Evolutionary conservation across 1,140 invertebrate species (phyloP).

Genomic region (Lasioglossum albipes): DNA sequence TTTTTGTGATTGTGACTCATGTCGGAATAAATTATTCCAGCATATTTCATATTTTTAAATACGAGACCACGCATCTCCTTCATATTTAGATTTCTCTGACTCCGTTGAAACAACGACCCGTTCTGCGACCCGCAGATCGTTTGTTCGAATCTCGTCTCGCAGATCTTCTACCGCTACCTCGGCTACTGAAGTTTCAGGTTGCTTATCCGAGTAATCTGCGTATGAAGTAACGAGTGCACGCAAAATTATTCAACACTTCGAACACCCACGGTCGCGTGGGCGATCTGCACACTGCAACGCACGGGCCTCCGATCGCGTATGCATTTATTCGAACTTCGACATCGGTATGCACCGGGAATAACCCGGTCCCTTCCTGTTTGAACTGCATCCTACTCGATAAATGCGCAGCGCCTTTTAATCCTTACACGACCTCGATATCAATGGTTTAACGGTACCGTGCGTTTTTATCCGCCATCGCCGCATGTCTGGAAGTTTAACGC

Average conservation of each 20-base stretch:
- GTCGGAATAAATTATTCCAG: too few species aligned
- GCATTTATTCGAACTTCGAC: conserved; percentile 18
- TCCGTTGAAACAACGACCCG: too few species aligned
- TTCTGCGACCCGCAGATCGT: too few species aligned
- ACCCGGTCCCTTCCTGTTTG: background rate
- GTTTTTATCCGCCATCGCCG: background rate
- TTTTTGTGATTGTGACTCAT: too few species aligned
- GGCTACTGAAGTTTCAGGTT: background rate
- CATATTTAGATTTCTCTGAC: too few species aligned
- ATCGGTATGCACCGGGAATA: background rate
- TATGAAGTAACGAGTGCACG: conserved; percentile 48
- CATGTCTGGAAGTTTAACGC: background rate
- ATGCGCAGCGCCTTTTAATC: conserved; percentile 45
- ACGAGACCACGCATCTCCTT: too few species aligned
- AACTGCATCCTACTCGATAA: conserved; percentile 23
- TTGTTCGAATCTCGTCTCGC: background rate
- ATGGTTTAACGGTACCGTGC: conserved; percentile 27
- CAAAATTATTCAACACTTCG: conserved; percentile 48
- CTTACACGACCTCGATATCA: conserved; percentile 26
- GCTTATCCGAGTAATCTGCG: conserved; percentile 51
- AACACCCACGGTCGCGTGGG: conserved; percentile 44
- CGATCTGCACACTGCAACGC: conserved; percentile 6
- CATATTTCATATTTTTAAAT: too few species aligned
- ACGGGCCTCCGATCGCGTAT: conserved; percentile 13
- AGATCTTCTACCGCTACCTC: conserved; percentile 9